A percentile compares a stretch with the other conserved stretches of the same genome.
phyloP scores from a whole-genome alignment of 2,113 vertebrate genomes.

The Noctilio leporinus region DNA sequence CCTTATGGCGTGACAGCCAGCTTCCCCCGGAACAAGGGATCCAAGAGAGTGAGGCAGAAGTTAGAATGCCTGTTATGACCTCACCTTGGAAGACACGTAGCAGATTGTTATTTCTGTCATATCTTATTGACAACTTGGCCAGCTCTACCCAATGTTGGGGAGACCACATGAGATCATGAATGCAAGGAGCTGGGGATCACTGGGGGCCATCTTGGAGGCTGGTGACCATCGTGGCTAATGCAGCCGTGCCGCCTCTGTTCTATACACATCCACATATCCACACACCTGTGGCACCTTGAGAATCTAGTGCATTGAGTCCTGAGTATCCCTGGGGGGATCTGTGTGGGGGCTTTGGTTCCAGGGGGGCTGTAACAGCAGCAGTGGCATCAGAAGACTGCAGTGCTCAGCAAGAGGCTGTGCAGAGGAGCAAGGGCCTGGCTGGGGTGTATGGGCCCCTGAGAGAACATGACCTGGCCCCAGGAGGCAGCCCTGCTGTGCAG shows the following conservation, averaged over 20 bases:
- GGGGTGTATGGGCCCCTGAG: background rate
- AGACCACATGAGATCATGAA: background rate
- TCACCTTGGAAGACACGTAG: background rate
- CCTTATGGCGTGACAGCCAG: background rate
- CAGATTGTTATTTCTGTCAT: background rate
- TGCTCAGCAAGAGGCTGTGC: background rate
- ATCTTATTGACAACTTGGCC: background rate
- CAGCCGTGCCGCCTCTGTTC: background rate
- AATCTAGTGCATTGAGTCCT: background rate
- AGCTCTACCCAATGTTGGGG: background rate
- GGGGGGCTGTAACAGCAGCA: background rate
- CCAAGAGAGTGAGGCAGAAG: background rate
- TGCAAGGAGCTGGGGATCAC: background rate
- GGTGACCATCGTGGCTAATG: background rate
- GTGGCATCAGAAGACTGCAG: background rate
- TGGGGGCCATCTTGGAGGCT: background rate
- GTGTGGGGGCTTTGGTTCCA: background rate
- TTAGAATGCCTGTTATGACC: background rate
- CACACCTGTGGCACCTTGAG: background rate
- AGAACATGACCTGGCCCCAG: background rate
- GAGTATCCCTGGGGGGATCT: background rate
- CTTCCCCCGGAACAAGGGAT: background rate
- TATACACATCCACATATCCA: background rate
- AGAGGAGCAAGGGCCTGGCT: background rate
- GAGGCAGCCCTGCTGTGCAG: background rate